Base-by-base conservation (phyloP, 2,888 invertebrate genomes). In the Pogonocherus hispidulus region DNA sequence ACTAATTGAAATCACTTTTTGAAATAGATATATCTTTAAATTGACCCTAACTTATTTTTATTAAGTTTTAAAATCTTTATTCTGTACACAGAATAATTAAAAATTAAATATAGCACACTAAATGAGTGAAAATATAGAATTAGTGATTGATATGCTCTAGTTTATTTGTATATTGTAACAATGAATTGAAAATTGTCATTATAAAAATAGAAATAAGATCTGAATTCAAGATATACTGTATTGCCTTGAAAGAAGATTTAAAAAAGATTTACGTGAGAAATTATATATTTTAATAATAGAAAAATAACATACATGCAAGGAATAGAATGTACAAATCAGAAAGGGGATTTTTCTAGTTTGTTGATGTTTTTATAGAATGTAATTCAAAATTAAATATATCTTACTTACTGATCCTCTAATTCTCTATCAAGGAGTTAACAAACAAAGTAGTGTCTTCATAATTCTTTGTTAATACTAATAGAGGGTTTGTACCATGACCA, bases 121-220 rank as follows among this genome's bases (percentile, higher is more conserved):
- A 49, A 27, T 46, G 20, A 59, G 9, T 59, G 46, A 47, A 41
- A 52, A 66, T 64, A 66, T 62, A 66, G 35, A 66, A 62, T 54
- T 64, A 69, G 60, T 59, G 49, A 64, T 63, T 54, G 44, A 66
- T 47, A 66, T 68, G 60, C 54, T 72, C 63, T 72, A 66, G 22
- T 54, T 67, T 68, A 68, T 72, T 57, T 59, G 44, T 32, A 19
- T 49, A 46, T 41, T 52, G n/a, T 55, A 66, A 69, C 66, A 67
- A 57, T 66, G 62, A 71, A 68, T 68, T 66, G 55, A 59, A 70
- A 69, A 67, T 66, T 63, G 66, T 68, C 57, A 66, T 69, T 70
- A 70, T 73, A 35, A 68, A 60, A 63, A 65, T 60, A 47, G 69
- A 67, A 67, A 63, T 63, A 69, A 66, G 65, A 70, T 73, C 65